Base-by-base conservation (phyloP, 2,113 vertebrate species). In the Castor canadensis region DNA sequence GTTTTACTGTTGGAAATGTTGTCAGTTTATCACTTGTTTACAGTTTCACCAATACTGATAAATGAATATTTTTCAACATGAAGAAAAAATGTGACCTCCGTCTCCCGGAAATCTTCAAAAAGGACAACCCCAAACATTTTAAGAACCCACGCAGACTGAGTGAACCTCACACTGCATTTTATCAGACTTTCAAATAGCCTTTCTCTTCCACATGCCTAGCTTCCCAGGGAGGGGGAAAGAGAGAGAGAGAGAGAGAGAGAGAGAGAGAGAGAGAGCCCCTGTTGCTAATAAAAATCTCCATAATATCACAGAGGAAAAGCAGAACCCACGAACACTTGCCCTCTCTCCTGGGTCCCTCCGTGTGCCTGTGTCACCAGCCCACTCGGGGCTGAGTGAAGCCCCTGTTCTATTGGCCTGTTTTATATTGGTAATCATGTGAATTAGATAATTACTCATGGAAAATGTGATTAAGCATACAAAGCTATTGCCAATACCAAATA, bases 11-110 rank as follows among this genome's bases (percentile, higher is more conserved):
- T 98, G 98, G 98, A 98, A 98, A 98, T 96, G 98, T 98, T 98
- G 98, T 98, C 98, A 98, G 98, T 98, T 98, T 98, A 98, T 98
- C 98, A 98, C 98, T 98, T 99, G 98, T 99, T 99, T 98, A 98
- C 98, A 98, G 98, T 98, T 98, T 97, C 97, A 95, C 98, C 98
- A 98, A 98, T 98, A 98, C 98, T 97, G 97, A 98, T 98, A 98
- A 98, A 98, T 98, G 98, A 98, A 98, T 98, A 98, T 98, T 98
- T 98, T 98, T 99, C 98, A 98, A 98, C 98, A 98, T 94, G 98
- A 97, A 98, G 98, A 98, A 98, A 98, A 98, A 98, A 98, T 97
- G 97, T 96, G 96, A 98, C 98, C 98, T 98, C 98, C 92, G 52
- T 97, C 98, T 97, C 97, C 97, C 92, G 89, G 97, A 97, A 98